phyloP scores from a whole-genome alignment of 2,113 vertebrate genomes.

The Fregetta grallaria region DNA sequence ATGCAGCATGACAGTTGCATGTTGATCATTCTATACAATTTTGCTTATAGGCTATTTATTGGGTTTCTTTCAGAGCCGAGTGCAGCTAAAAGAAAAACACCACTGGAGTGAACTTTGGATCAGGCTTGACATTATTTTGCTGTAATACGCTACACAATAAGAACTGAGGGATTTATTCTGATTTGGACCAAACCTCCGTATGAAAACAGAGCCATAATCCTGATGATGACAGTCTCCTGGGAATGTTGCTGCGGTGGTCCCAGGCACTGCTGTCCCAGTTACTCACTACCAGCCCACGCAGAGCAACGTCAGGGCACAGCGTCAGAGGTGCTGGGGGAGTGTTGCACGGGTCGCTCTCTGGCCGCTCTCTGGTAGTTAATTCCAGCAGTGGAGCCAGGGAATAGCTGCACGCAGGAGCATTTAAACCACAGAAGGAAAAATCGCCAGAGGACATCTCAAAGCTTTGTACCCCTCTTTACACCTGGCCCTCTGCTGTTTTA shows the following conservation, averaged over 20 bases:
- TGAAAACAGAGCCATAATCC: background rate
- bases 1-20: background rate
- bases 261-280: background rate
- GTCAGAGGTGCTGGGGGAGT: background rate
- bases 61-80: background rate
- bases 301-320: background rate
- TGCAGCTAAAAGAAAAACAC: background rate
- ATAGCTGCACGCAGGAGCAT: background rate
- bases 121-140: background rate
- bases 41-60: background rate
- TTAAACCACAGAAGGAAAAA: background rate
- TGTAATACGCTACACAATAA: background rate
- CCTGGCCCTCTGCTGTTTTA: background rate
- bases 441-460: background rate
- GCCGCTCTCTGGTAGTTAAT: background rate
- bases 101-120: background rate
- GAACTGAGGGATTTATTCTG: background rate
- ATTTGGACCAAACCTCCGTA: rapidly evolving
- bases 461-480: background rate
- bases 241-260: background rate
- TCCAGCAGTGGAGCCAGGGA: background rate
- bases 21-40: conserved; percentile 8
- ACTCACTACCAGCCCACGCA: background rate
- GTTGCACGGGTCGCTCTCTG: rapidly evolving
- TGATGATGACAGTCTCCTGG: background rate